Base-by-base conservation (phyloP, 2,888 invertebrate species). In the Pinctada fucata region DNA sequence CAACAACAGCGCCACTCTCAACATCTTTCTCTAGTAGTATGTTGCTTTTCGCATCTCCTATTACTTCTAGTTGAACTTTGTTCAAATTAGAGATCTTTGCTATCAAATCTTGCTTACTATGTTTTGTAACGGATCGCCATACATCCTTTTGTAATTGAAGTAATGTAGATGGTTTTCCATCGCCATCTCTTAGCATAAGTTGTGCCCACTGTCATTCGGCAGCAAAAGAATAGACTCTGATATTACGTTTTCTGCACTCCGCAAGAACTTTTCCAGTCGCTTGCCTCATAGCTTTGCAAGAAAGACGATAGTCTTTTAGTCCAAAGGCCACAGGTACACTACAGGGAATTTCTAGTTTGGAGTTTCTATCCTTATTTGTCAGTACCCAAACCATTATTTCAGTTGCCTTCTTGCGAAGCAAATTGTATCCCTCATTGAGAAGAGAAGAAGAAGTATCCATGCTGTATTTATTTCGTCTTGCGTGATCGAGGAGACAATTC, bases 311-410 rank as follows among this genome's bases (percentile, higher is more conserved):
- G 64, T 76, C 76, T 70, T 76, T 76, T 2, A 64, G n/a, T 4
- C 76, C 71, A 70, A 64, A 70, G 10, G 70, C 71, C 2, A 76
- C 65, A 13, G 70, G 76, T 47, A 76, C 48, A n/a, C 68, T 58
- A 49, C 76, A 76, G 3, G 76, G 76, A n/a, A 64, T 58, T 49
- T 76, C 70, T n/a, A 2, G 2, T 45, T 31, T n/a, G 5, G 71
- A 76, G 58, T 76, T 71, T 47, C 76, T 58, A 31, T 71, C 13
- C 2, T 45, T 64, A 51, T 76, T 10, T 13, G 70, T 76, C 50
- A 76, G 51, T 5, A 76, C 76, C 71, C 71, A 76, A 8, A 76
- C 76, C 76, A 76, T 76, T 8, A 76, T 50, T 48, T 76, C 70
- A 8, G 76, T 70, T 16, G 76, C 65, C 49, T 70, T 70, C 16